phyloP scores from a whole-genome alignment of 2,113 vertebrate genomes.

The Cephalopholis sonnerati region DNA sequence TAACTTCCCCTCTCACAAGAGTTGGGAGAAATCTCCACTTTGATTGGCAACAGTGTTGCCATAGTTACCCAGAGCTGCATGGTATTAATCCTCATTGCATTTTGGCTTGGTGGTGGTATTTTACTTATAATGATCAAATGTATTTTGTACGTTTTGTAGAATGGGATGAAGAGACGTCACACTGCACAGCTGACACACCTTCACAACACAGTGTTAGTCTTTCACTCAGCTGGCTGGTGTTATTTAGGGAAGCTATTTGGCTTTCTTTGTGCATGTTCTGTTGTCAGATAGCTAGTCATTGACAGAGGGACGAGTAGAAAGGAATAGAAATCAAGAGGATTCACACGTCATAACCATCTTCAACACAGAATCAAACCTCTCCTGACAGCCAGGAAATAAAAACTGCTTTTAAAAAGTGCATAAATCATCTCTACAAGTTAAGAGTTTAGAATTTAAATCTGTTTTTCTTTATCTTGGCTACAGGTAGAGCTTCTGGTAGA shows the following conservation, averaged over 20 bases:
- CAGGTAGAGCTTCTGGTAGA: not conserved
- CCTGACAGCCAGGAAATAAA: not conserved
- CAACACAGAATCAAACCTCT: not conserved
- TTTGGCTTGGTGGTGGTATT: too few species aligned
- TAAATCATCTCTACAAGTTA: not conserved
- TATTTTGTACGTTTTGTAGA: not conserved
- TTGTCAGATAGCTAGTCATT: not conserved
- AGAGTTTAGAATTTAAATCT: not conserved
- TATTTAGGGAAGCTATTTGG: not conserved
- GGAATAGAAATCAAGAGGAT: not conserved
- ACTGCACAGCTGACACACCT: not conserved
- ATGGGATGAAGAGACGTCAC: not conserved
- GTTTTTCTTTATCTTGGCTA: not conserved
- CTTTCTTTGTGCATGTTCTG: slow-evolving; percentile 13
- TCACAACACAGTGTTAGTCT: not conserved
- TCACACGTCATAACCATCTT: not conserved
- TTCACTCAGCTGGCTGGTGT: not conserved
- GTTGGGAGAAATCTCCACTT: not conserved
- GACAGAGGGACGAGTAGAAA: not conserved
- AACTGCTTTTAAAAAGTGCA: slow-evolving; percentile 1
- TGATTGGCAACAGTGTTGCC: not conserved
- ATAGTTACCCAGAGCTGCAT: not conserved
- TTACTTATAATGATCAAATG: not conserved
- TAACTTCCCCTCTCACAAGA: not conserved
- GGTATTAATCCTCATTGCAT: too few species aligned